Percentiles rank a stretch among this genome's conserved stretches.
These are phyloP conservation scores for Neostethus bicornis DNA, from an alignment of 2,797 vertebrate genomes.

Conservation along the genomic window DNA sequence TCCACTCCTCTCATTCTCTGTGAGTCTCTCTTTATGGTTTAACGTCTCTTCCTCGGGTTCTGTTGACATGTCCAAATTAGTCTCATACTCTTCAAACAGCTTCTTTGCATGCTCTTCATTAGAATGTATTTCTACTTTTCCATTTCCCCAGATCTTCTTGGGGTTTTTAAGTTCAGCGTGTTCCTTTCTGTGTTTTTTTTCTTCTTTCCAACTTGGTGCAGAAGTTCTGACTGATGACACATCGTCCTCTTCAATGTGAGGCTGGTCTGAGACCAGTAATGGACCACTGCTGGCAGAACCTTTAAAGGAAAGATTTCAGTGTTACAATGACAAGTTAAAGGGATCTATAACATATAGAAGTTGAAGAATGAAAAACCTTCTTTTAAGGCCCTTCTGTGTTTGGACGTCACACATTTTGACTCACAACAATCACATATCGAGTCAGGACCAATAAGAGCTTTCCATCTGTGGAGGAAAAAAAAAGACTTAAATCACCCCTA, in stretches of 20 bases:
- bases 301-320: conserved; percentile 34
- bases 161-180: conserved; percentile 4
- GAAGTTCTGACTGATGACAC: conserved; percentile 23
- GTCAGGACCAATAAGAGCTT: conserved; percentile 64
- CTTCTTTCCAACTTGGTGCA: conserved; percentile 5
- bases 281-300: conserved; percentile 66
- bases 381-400: conserved; percentile 46
- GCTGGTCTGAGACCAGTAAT: conserved; percentile 61
- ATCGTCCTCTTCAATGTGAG: conserved; percentile 21
- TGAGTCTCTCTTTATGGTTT: conserved; percentile 3
- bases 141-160: conserved; percentile 16
- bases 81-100: conserved; percentile 23
- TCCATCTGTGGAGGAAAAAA: conserved; percentile 65
- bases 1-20: background rate
- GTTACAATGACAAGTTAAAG: background rate
- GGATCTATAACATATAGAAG: background rate
- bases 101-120: background rate
- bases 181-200: conserved; percentile 1
- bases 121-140: background rate
- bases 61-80: background rate
- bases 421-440: conserved; percentile 77
- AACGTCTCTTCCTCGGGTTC: conserved; percentile 16
- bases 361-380: conserved; percentile 58
- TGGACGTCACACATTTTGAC: conserved; percentile 61
- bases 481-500: background rate